Conservation (phyloP, 2,888 invertebrate genomes). For the Himalopsyche japonica region DNA sequence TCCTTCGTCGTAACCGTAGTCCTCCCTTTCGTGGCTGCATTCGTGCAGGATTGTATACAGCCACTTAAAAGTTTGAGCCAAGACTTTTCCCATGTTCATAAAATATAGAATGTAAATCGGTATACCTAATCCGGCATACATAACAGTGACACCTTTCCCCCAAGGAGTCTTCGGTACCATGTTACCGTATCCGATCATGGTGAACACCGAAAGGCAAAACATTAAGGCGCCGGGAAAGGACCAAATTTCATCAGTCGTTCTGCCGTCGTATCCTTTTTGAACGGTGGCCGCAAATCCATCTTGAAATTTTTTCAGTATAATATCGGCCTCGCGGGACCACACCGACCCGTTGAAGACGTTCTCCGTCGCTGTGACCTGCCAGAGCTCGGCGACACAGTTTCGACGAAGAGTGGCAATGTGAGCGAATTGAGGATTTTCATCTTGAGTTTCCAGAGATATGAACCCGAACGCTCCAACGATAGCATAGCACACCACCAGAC, state of each 20-base stretch:
- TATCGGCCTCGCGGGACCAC: constrained; percentile 66
- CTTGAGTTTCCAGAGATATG: constrained; percentile 73
- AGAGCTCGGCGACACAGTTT: constrained; percentile 66
- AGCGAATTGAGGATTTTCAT: constrained; percentile 56
- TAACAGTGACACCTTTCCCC: constrained; percentile 82
- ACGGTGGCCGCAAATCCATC: constrained; percentile 66
- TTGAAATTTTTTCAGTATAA: constrained; percentile 69
- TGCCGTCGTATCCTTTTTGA: constrained; percentile 74
- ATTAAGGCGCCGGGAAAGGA: constrained; percentile 85
- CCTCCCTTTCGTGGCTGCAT: constrained; percentile 63
- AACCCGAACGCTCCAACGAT: constrained; percentile 84
- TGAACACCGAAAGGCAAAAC: constrained; percentile 86
- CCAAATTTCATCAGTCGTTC: constrained; percentile 74
- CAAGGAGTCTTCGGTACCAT: constrained; percentile 79
- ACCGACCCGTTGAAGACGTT: constrained; percentile 71
- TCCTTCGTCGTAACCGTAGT: constrained; percentile 56
- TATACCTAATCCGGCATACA: constrained; percentile 86
- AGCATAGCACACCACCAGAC: constrained; percentile 83
- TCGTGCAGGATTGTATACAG: constrained; percentile 75
- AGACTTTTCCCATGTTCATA: constrained; percentile 85
- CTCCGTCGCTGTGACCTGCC: constrained; percentile 67
- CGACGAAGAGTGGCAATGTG: constrained; percentile 59
- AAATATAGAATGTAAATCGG: constrained; percentile 86
- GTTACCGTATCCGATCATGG: constrained; percentile 92
- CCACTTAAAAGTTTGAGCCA: constrained; percentile 82